These are phyloP conservation scores for Rhynchomys soricoides DNA, from an alignment of 2,113 vertebrate genomes.

Conservation along the genomic window DNA sequence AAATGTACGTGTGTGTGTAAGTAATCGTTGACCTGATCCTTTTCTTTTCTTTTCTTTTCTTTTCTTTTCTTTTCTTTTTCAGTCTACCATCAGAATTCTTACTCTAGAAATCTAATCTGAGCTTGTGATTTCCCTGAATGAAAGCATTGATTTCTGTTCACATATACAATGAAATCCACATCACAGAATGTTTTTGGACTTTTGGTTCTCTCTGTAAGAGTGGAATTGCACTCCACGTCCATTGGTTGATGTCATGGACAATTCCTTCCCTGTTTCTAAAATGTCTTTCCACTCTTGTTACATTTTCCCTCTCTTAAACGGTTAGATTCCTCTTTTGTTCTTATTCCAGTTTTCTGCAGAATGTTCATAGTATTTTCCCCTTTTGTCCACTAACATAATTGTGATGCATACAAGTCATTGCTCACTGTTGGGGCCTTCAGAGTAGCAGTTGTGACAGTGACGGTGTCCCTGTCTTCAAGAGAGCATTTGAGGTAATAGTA, in stretches of 20 bases:
- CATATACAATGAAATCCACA: neutral
- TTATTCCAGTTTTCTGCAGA: constrained; percentile 28
- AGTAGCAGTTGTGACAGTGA: neutral
- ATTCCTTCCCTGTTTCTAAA: neutral
- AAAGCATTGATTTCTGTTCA: constrained; percentile 29
- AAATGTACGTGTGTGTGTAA: neutral
- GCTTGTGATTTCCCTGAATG: neutral
- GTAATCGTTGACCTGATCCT: constrained; percentile 27
- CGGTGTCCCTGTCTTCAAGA: constrained; percentile 24
- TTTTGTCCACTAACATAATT: neutral
- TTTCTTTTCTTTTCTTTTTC: constrained; percentile 21
- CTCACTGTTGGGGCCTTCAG: neutral
- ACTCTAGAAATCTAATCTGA: neutral
- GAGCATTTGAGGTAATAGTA: constrained; percentile 46
- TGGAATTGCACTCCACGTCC: neutral
- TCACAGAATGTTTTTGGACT: neutral
- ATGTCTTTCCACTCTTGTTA: constrained; percentile 5
- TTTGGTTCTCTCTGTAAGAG: neutral
- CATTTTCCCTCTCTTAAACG: constrained; percentile 4
- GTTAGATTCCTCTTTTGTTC: neutral
- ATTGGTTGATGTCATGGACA: neutral
- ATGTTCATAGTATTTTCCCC: constrained; percentile 30
- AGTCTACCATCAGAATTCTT: constrained; percentile 35
- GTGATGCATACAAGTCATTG: neutral
- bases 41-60: constrained; percentile 23